Evolutionary conservation across 2,113 vertebrate species (phyloP).

Genomic region (Cervus canadensis): DNA sequence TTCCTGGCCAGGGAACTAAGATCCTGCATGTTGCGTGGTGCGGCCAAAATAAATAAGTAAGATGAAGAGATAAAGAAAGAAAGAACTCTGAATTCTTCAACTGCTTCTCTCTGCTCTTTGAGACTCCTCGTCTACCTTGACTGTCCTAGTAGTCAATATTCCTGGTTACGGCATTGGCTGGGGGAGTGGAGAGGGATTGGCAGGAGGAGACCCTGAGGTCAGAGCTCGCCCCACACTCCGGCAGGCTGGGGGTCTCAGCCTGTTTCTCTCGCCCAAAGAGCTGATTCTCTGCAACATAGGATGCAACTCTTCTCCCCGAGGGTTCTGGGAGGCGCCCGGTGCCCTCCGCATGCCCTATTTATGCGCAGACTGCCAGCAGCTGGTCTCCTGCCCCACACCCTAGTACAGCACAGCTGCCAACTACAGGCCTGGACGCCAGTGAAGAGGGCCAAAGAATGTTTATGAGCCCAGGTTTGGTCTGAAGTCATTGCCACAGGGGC

Average conservation of each 20-base stretch:
- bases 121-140: not conserved
- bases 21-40: rapidly evolving
- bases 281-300: not conserved
- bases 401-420: not conserved
- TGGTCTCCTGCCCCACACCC: not conserved
- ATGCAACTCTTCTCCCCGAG: not conserved
- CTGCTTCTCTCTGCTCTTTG: not conserved
- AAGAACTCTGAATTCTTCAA: not conserved
- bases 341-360: not conserved
- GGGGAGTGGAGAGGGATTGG: not conserved
- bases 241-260: not conserved
- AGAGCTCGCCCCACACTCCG: not conserved
- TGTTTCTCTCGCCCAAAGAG: not conserved
- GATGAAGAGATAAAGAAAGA: not conserved
- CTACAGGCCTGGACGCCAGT: not conserved
- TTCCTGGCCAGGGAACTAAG: not conserved
- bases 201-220: not conserved
- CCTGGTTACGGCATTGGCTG: not conserved
- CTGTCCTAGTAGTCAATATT: not conserved
- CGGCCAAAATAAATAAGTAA: not conserved
- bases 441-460: constrained; percentile 6
- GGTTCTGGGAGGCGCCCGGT: not conserved
- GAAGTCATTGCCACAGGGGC: not conserved
- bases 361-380: not conserved
- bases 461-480: not conserved